phyloP scores from a whole-genome alignment of 2,888 invertebrate species.

The Stenchaetothrips biformis region DNA sequence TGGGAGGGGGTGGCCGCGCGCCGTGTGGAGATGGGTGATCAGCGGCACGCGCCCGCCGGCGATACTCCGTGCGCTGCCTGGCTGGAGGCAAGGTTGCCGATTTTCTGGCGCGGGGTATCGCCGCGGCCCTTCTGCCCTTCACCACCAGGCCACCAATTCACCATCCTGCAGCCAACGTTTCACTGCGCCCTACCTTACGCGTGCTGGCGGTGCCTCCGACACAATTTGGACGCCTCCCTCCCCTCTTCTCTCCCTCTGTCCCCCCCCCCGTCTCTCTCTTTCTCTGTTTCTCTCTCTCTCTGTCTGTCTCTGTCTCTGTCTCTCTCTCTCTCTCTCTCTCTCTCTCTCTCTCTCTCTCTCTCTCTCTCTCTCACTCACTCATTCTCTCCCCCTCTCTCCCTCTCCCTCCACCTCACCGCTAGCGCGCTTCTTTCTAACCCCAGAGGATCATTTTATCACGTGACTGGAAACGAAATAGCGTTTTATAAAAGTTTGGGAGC shows the following conservation, averaged over 20 bases:
- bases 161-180: neutral
- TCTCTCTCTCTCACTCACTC: neutral
- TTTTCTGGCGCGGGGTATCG: neutral
- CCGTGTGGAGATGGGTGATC: conserved; percentile 23
- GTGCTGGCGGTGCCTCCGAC: too few species aligned
- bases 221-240: conserved; percentile 42
- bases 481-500: conserved; percentile 16
- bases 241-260: conserved; percentile 38
- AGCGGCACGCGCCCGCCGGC: neutral
- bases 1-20: conserved; percentile 26
- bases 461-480: conserved; percentile 24
- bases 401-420: conserved; percentile 8
- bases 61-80: neutral
- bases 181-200: neutral
- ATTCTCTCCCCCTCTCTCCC: neutral
- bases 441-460: conserved; percentile 23
- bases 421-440: conserved; percentile 19
- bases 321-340: neutral
- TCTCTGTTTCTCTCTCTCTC: conserved; percentile 28
- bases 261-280: conserved; percentile 37
- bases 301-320: neutral
- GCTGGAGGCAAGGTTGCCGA: neutral
- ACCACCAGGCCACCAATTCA: neutral
- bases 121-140: neutral
- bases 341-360: neutral